Percentiles rank a stretch among this genome's conserved stretches.
Evolutionary conservation across 2,113 vertebrate species (phyloP).

Genomic region (Castor canadensis): DNA sequence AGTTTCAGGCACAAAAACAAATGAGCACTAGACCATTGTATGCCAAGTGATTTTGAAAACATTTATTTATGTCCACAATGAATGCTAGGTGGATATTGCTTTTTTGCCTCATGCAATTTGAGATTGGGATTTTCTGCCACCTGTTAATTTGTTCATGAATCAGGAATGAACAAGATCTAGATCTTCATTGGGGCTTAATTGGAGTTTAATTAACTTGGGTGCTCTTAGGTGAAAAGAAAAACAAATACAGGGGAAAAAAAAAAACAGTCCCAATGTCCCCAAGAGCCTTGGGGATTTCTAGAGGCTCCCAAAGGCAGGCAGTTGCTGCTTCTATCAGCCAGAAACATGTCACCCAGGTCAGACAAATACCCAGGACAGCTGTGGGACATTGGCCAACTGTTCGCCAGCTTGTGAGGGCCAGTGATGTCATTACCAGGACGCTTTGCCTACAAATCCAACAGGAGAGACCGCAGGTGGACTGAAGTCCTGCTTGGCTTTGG

Average conservation of each 20-base stretch:
- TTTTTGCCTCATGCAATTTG: background rate
- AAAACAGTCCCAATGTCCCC: conserved; percentile 53
- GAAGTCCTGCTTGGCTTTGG: rapidly evolving
- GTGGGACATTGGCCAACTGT: background rate
- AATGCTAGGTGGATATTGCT: rapidly evolving
- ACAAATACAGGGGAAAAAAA: background rate
- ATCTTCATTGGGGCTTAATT: conserved; percentile 66
- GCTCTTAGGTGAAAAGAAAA: conserved; percentile 59
- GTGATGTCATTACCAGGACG: rapidly evolving
- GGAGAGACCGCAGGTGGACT: background rate
- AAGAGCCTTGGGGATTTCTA: conserved; percentile 52
- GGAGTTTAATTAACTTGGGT: conserved; percentile 70
- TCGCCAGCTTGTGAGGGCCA: background rate
- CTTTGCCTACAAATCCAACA: background rate
- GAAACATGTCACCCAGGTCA: background rate
- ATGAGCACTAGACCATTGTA: rapidly evolving
- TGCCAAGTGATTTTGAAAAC: background rate
- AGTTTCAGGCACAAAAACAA: background rate
- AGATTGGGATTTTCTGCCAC: background rate
- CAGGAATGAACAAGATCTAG: conserved; percentile 66
- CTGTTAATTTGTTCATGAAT: conserved; percentile 54
- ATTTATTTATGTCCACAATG: rapidly evolving
- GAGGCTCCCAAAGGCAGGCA: background rate
- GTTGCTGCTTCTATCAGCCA: background rate
- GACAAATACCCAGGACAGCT: background rate